Evolutionary conservation across 2,113 vertebrate species (phyloP).

Genomic region (Syngnathus floridae): DNA sequence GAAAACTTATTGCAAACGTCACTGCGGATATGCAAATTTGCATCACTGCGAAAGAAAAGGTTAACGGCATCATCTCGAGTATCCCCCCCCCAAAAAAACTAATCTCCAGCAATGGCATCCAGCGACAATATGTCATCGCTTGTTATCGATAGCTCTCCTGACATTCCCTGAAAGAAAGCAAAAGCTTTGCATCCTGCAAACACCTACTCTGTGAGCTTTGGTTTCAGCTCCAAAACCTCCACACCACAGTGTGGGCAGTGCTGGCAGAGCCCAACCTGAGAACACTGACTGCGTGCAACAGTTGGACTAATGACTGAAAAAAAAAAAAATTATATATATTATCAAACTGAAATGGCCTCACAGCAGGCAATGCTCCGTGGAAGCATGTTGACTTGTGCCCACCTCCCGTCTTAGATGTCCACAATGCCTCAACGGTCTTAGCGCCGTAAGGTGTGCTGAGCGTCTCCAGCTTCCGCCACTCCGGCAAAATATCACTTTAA

Average conservation of each 20-base stretch:
- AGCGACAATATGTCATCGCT: slow-evolving; percentile 53
- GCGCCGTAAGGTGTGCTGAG: slow-evolving; percentile 69
- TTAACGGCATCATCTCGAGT: slow-evolving; percentile 56
- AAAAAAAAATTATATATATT: slow-evolving; percentile 29
- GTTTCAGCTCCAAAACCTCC: slow-evolving; percentile 67
- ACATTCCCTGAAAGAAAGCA: slow-evolving; percentile 67
- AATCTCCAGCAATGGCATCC: slow-evolving; percentile 48
- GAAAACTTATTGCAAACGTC: slow-evolving; percentile 64
- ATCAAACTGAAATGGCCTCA: slow-evolving; percentile 33
- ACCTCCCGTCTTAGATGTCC: slow-evolving; percentile 67
- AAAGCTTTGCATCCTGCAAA: slow-evolving; percentile 55
- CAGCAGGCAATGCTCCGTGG: slow-evolving; percentile 49
- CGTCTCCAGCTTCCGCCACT: slow-evolving; percentile 72
- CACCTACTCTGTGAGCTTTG: slow-evolving; percentile 70
- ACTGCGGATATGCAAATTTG: slow-evolving; percentile 53
- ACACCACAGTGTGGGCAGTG: slow-evolving; percentile 69
- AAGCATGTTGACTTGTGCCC: slow-evolving; percentile 67
- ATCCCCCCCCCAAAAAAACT: slow-evolving; percentile 36
- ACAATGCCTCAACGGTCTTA: slow-evolving; percentile 66
- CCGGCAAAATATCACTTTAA: slow-evolving; percentile 78
- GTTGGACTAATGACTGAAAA: slow-evolving; percentile 58
- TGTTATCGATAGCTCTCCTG: slow-evolving; percentile 62
- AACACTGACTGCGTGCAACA: slow-evolving; percentile 67
- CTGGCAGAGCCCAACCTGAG: slow-evolving; percentile 61
- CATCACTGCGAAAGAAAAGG: slow-evolving; percentile 62